Percentiles rank a stretch among this genome's conserved stretches.
Evolutionary conservation across 2,888 invertebrate genomes (phyloP).

Genomic region (Stenchaetothrips biformis): DNA sequence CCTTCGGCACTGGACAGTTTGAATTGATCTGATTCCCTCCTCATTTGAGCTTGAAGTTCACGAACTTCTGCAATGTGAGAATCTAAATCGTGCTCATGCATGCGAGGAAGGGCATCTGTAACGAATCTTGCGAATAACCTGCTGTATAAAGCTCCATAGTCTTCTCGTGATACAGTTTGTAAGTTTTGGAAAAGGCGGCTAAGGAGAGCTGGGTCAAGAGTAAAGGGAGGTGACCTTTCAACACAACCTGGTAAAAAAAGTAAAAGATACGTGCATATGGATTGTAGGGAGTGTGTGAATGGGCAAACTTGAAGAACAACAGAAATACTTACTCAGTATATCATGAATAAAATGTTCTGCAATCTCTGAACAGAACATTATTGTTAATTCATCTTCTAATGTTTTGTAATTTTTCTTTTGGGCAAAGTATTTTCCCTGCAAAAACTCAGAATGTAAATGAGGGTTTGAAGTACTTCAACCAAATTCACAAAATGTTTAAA

Average conservation of each 20-base stretch:
- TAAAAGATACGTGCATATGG: too few relatives aligned
- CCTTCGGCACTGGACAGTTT: neutral
- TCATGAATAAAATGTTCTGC: conserved; percentile 16
- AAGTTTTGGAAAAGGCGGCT: conserved; percentile 1
- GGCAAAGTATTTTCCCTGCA: conserved; percentile 12
- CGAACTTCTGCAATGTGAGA: conserved; percentile 8
- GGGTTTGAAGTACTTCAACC: neutral
- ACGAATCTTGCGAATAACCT: neutral
- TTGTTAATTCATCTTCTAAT: neutral
- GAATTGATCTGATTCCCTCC: neutral
- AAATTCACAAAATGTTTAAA: neutral
- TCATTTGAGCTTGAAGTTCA: conserved; percentile 13
- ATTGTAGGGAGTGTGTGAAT: too few relatives aligned
- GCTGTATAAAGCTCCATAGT: neutral
- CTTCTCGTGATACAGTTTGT: neutral
- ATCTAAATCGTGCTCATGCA: neutral
- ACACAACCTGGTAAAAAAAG: neutral
- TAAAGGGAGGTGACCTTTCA: conserved; percentile 3
- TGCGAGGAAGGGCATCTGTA: conserved; percentile 7
- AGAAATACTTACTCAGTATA: neutral
- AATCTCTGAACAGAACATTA: neutral
- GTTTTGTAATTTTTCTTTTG: conserved; percentile 17
- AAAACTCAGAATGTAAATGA: neutral
- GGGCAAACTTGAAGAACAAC: too few relatives aligned
- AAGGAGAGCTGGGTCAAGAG: neutral